Base-by-base conservation (phyloP, 2,113 vertebrate genomes). In the Cynopterus brachyotis region DNA sequence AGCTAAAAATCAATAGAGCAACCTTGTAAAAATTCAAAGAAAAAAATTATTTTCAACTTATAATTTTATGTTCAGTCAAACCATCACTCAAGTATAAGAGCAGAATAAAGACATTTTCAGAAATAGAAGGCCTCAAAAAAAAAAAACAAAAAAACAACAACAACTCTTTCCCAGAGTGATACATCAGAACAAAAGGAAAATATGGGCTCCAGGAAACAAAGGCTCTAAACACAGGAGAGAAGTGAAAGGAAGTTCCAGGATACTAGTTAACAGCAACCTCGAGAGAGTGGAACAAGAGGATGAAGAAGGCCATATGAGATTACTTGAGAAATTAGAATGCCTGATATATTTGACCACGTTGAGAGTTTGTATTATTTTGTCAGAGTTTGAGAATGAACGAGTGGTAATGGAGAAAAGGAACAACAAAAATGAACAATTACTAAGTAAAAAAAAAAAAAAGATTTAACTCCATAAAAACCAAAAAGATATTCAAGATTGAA, bases 61-160 rank as follows among this genome's bases (percentile, higher is more conserved):
- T 45, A 66, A 82, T 82, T 94, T 88, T 88, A 85, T 30, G 89
- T 13, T 83, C 42, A 96, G 66, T 20, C 50, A 86, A 94, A 85
- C 28, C 24, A 13, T 75, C 70, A 75, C 47, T 76, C 19, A 69
- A 73, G 37, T 20, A 20, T 37, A 42, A 57, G 24, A 75, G 35
- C 6, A 50, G 89, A 92, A 55, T 72, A 87, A 89, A 94, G 72
- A 81, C 45, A 89, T 89, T 66, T 94, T 89, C 72, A 89, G 47
- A 89, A 72, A 80, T 7, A n/a, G 4, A 59, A 82, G 69, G 12
- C 19, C 17, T 91, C 62, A 40, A 86, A 75, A 80, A 50, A 50
- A 47, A 86, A 75, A 81, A 50, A n/a, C n/a, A n/a, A n/a, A n/a
- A n/a, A n/a, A n/a, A n/a, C n/a, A n/a, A n/a, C n/a, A n/a, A n/a